Evolutionary conservation across 2,888 invertebrate genomes (phyloP).

Genomic region (Fragum whitleyi): DNA sequence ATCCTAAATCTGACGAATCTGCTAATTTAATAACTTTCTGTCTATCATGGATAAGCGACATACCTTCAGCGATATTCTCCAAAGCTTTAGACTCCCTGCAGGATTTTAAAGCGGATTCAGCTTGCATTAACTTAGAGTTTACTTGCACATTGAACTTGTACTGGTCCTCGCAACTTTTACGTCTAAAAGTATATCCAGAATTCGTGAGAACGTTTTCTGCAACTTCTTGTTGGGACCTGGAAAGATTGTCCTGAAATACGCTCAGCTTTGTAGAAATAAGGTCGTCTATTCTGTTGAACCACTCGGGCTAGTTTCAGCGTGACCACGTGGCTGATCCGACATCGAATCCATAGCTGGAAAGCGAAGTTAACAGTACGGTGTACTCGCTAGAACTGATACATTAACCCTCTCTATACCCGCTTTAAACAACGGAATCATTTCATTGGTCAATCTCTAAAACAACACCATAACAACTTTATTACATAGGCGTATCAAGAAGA

Average conservation of each 20-base stretch:
- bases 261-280: neutral
- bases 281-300: neutral
- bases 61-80: neutral
- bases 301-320: too few species aligned
- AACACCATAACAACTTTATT: too few species aligned
- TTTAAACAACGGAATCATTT: too few species aligned
- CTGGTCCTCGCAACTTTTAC: neutral
- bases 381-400: too few species aligned
- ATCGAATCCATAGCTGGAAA: too few species aligned
- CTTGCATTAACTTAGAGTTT: neutral
- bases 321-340: too few species aligned
- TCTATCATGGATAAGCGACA: neutral
- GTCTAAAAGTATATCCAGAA: neutral
- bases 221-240: neutral
- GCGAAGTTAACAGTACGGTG: too few species aligned
- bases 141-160: too few species aligned
- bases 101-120: neutral
- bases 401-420: too few species aligned
- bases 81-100: neutral
- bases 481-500: too few species aligned
- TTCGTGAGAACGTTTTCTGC: neutral
- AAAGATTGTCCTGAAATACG: neutral
- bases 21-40: neutral
- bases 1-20: slow-evolving; percentile 27
- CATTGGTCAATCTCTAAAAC: too few species aligned